These are phyloP conservation scores for Cephonodes hylas DNA, from an alignment of 2,888 invertebrate genomes.

Conservation along the genomic window DNA sequence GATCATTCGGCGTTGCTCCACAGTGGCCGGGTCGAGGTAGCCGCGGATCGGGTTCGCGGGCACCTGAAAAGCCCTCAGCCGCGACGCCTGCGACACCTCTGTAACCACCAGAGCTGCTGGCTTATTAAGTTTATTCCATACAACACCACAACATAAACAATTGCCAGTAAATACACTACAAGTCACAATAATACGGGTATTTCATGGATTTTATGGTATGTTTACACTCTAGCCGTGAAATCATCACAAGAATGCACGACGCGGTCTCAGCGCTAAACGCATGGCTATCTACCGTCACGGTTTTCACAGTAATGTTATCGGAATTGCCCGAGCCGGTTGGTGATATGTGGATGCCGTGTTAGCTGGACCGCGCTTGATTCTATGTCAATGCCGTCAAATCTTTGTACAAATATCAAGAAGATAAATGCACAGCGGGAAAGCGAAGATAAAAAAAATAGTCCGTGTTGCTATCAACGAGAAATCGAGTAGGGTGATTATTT, in stretches of 20 bases:
- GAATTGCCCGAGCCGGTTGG: neutral
- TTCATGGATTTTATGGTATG: neutral
- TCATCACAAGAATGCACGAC: neutral
- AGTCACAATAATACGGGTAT: neutral
- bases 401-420: no score
- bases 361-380: neutral
- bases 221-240: neutral
- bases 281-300: neutral
- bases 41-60: constrained; percentile 50
- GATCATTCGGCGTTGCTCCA: constrained; percentile 66
- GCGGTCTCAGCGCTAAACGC: neutral
- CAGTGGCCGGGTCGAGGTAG: constrained; percentile 57
- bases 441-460: no score
- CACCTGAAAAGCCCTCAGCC: constrained; percentile 49
- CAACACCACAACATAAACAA: neutral
- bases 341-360: neutral
- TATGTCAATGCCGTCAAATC: neutral
- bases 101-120: constrained; percentile 49
- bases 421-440: no score
- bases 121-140: constrained; percentile 27
- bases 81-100: constrained; percentile 55
- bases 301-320: neutral
- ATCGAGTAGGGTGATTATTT: no score
- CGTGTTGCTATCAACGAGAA: no score
- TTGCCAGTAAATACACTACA: neutral